Evolutionary conservation across 2,113 vertebrate species (phyloP).

Genomic region (Aspidoscelis tigris): DNA sequence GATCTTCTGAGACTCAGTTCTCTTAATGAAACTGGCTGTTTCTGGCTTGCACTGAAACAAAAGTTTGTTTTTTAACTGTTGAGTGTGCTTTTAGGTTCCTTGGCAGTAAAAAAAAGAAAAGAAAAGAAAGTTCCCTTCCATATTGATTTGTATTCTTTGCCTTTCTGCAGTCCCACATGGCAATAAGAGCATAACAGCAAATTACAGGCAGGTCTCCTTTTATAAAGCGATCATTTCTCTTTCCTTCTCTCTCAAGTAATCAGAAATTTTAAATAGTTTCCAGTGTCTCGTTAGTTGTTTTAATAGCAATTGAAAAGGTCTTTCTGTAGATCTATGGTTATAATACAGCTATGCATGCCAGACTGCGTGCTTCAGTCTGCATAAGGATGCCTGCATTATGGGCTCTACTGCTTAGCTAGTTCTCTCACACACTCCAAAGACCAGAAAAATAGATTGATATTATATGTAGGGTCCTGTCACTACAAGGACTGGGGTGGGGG

Average conservation of each 20-base stretch:
- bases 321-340: not conserved
- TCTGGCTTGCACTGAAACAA: slow-evolving; percentile 7
- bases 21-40: slow-evolving; percentile 18
- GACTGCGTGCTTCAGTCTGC: not conserved
- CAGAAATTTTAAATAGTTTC: not conserved
- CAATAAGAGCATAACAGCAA: not conserved
- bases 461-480: no score
- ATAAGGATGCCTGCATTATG: no score
- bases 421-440: no score
- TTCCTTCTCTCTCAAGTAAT: not conserved
- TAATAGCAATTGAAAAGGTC: not conserved
- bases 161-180: not conserved
- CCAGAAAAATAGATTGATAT: no score
- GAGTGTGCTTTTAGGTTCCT: slow-evolving; percentile 27
- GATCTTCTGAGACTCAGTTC: slow-evolving; percentile 2
- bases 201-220: not conserved
- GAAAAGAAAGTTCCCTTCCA: not conserved
- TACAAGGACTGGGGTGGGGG: no score
- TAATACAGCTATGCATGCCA: not conserved
- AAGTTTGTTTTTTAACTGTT: not conserved
- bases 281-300: not conserved
- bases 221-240: not conserved
- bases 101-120: not conserved
- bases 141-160: slow-evolving; percentile 30
- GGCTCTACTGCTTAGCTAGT: no score